Evolutionary conservation across 2,888 invertebrate genomes (phyloP).

Genomic region (Nomada flava): DNA sequence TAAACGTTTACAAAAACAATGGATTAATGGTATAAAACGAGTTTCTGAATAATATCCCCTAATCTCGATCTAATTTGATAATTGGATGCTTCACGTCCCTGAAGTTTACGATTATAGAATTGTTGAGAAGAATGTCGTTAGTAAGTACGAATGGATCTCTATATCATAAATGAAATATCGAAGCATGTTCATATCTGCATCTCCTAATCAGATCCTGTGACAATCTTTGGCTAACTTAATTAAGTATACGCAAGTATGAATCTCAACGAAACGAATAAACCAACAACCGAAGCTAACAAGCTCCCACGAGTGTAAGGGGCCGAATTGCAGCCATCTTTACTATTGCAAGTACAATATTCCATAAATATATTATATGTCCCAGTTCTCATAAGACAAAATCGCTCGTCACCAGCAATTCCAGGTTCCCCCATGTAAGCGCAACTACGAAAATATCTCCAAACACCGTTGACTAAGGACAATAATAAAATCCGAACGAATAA

Average conservation of each 20-base stretch:
- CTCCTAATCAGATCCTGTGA: conserved; percentile 45
- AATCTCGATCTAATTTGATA: conserved; percentile 19
- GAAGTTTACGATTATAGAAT: conserved; percentile 43
- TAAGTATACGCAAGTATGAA: conserved; percentile 48
- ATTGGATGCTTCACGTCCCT: conserved; percentile 26
- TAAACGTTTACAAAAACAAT: conserved; percentile 30
- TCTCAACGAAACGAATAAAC: conserved; percentile 58
- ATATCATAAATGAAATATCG: conserved; percentile 33
- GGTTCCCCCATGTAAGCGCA: conserved; percentile 97
- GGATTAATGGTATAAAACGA: conserved; percentile 8
- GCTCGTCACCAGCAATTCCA: conserved; percentile 94
- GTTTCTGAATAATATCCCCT: neutral
- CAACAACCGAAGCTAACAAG: conserved; percentile 58
- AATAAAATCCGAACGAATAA: conserved; percentile 22
- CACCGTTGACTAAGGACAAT: conserved; percentile 89
- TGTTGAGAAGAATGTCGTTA: conserved; percentile 40
- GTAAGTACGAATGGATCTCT: conserved; percentile 65
- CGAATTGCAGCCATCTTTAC: conserved; percentile 95
- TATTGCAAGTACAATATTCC: conserved; percentile 96
- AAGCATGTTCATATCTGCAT: conserved; percentile 28
- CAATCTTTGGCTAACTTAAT: conserved; percentile 56
- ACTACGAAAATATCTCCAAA: conserved; percentile 94
- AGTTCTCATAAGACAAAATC: conserved; percentile 95
- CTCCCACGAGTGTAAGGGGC: conserved; percentile 82
- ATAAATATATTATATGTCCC: conserved; percentile 97